Conservation (phyloP, 2,888 invertebrate genomes). For the Criorhina ranunculi region DNA sequence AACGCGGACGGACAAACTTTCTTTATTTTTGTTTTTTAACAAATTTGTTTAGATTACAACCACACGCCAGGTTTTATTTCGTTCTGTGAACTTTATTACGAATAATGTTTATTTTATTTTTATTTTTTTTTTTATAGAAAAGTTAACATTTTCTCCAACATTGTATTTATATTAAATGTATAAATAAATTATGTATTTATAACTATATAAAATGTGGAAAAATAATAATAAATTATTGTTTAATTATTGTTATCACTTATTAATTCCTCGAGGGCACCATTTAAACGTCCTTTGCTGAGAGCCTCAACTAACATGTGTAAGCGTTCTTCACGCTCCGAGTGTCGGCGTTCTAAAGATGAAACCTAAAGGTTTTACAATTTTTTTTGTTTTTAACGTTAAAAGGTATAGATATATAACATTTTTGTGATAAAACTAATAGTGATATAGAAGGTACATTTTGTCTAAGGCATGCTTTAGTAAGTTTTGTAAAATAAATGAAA, state of each 20-base stretch:
- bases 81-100: slow-evolving; percentile 37
- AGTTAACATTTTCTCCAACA: slow-evolving; percentile 45
- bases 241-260: slow-evolving; percentile 83
- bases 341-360: slow-evolving; percentile 83
- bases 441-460: slow-evolving; percentile 12
- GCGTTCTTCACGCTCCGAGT: slow-evolving; percentile 84
- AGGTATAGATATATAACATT: neutral
- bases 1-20: slow-evolving; percentile 68
- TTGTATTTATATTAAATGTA: slow-evolving; percentile 15
- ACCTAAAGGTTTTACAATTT: slow-evolving; percentile 80
- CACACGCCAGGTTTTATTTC: slow-evolving; percentile 30
- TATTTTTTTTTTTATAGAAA: slow-evolving; percentile 61
- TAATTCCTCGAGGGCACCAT: slow-evolving; percentile 83
- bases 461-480: slow-evolving; percentile 49
- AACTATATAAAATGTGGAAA: slow-evolving; percentile 65
- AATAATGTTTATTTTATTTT: slow-evolving; percentile 35
- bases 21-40: slow-evolving; percentile 31
- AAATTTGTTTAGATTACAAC: slow-evolving; percentile 52
- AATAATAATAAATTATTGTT: slow-evolving; percentile 76
- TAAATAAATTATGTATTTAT: slow-evolving; percentile 41
- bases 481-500: neutral
- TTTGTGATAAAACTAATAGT: neutral
- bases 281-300: slow-evolving; percentile 84
- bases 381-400: slow-evolving; percentile 22
- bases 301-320: slow-evolving; percentile 84